Percentiles rank a stretch among this genome's conserved stretches.
These are phyloP conservation scores for Poeciliopsis turrubarensis DNA, from an alignment of 2,113 vertebrate genomes.

Conservation along the genomic window DNA sequence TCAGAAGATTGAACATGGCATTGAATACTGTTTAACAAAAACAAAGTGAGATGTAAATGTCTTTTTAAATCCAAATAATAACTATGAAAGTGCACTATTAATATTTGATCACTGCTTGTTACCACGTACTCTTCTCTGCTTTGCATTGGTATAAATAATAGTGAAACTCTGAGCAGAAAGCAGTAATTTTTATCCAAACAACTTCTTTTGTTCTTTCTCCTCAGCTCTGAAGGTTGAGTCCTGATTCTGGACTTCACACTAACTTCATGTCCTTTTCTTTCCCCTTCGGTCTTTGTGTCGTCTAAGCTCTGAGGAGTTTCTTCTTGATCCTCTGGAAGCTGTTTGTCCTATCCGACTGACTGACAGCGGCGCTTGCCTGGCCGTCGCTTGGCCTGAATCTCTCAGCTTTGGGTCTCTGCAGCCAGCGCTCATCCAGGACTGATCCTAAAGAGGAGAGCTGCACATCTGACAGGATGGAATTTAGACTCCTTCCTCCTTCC, in stretches of 20 bases:
- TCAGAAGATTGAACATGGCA: neutral
- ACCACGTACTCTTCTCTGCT: too few species aligned
- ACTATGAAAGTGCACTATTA: neutral
- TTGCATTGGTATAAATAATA: neutral
- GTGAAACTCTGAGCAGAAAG: slow-evolving; percentile 2
- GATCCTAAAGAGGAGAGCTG: slow-evolving; percentile 63
- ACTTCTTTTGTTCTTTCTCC: slow-evolving; percentile 38
- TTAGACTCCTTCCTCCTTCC: slow-evolving; percentile 59
- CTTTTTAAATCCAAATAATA: neutral
- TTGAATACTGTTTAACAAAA: neutral
- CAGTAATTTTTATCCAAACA: slow-evolving; percentile 31
- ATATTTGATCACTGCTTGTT: neutral
- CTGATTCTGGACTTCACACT: slow-evolving; percentile 36
- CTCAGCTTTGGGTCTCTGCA: slow-evolving; percentile 55
- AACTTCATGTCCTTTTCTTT: slow-evolving; percentile 38
- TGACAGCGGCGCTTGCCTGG: slow-evolving; percentile 44
- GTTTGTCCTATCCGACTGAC: slow-evolving; percentile 48
- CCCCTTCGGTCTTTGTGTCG: slow-evolving; percentile 39
- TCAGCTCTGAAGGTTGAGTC: slow-evolving; percentile 19
- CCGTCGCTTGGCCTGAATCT: slow-evolving; percentile 59
- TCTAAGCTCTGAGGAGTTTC: slow-evolving; percentile 52
- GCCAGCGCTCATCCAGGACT: slow-evolving; percentile 62
- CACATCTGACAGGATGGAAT: slow-evolving; percentile 57
- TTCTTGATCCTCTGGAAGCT: slow-evolving; percentile 67
- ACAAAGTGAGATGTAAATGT: neutral